These are phyloP conservation scores for Lycorma delicatula DNA, from an alignment of 1,140 invertebrate genomes.

Conservation along the genomic window DNA sequence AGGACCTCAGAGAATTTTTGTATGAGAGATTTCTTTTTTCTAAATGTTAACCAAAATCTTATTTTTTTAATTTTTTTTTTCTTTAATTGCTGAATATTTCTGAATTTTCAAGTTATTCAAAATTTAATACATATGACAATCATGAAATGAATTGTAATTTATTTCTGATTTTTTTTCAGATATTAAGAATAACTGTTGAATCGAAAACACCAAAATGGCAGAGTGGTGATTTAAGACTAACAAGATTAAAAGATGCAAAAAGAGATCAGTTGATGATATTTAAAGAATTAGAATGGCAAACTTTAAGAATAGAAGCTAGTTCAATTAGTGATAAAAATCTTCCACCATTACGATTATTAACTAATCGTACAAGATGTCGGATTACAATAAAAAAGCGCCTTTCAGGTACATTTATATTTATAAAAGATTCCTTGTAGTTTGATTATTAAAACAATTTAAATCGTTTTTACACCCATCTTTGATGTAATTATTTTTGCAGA, in stretches of 20 bases:
- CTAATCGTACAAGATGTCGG: slow-evolving; percentile 89
- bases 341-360: slow-evolving; percentile 84
- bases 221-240: slow-evolving; percentile 71
- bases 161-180: too few relatives aligned
- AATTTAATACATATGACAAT: too few relatives aligned
- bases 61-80: too few relatives aligned
- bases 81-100: too few relatives aligned
- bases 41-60: too few relatives aligned
- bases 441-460: too few relatives aligned
- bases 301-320: slow-evolving; percentile 85
- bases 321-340: slow-evolving; percentile 69
- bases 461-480: too few relatives aligned
- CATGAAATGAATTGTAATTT: too few relatives aligned
- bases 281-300: slow-evolving; percentile 97
- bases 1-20: too few relatives aligned
- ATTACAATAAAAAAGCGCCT: slow-evolving; percentile 95
- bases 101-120: too few relatives aligned
- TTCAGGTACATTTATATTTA: slow-evolving; percentile 49
- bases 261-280: slow-evolving; percentile 89
- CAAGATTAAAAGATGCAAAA: slow-evolving; percentile 80
- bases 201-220: slow-evolving; percentile 87
- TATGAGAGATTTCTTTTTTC: too few relatives aligned
- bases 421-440: too few relatives aligned
- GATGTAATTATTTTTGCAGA: slow-evolving; percentile 54
- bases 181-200: slow-evolving; percentile 84